Base-by-base conservation (phyloP, 1,140 invertebrate species). In the Drosophila mauritiana region DNA sequence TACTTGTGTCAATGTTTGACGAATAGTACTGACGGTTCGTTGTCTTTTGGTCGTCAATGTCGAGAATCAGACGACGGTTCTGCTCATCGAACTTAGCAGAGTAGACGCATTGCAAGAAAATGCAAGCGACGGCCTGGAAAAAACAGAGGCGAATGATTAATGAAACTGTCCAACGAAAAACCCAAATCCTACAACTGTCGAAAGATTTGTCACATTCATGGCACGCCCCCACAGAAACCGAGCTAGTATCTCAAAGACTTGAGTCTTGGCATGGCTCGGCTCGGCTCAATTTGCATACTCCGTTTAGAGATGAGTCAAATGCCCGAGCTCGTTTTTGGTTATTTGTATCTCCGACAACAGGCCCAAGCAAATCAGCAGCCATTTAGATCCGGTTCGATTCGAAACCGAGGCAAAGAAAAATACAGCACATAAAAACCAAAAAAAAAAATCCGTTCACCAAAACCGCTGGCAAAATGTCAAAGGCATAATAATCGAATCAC, bases 1-100 rank as follows among this genome's bases (percentile, higher is more conserved):
- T 93, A 95, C 95, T 95, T 70, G 94, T 94, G 85, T 95, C 94
- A 92, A 95, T 95, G 83, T 95, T 95, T 72, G 95, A 94, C 90
- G 95, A 95, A 69, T 94, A 94, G 77, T 95, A 96, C 92, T 96
- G 95, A 51, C 84, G 81, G 52, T 92, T 92, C 73, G 93, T 95
- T 91, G 95, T 95, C 80, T 95, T 94, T 63, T 93, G 92, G 73
- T 96, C 95, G 80, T 95, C 93, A 46, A 96, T 95, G 73, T 95
- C 93, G 6, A 95, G 93, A 48, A 95, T 94, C 7, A 95, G 92
- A 73, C 91, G 91, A 70, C 91, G 88, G 80, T 92, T 91, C 75
- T 92, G 90, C 82, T 85, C 73, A 80, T 91, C 90, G 48, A 78
- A 90, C 54, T 90, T 91, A 31, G 78, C 83, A 88, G 86, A 89